Evolutionary conservation across 1,140 invertebrate species (phyloP).

Genomic region (Leucophenga varia): DNA sequence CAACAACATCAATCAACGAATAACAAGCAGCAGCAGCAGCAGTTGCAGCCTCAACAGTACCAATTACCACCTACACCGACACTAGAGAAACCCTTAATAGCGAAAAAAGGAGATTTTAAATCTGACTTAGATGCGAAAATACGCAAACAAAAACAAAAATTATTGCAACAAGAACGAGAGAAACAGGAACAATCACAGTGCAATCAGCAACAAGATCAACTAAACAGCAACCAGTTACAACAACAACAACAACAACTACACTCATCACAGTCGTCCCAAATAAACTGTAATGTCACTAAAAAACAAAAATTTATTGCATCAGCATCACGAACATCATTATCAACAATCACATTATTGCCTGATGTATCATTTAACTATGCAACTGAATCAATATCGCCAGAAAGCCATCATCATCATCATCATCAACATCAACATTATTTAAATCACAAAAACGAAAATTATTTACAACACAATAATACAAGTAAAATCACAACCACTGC

Average conservation of each 20-base stretch:
- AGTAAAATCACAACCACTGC: constrained; percentile 14
- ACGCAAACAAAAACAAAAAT: constrained; percentile 44
- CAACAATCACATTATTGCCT: background rate
- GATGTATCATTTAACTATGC: background rate
- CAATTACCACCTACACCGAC: constrained; percentile 40
- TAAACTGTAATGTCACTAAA: constrained; percentile 53
- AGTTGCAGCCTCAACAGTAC: constrained; percentile 15
- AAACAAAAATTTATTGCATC: constrained; percentile 34
- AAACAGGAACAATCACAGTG: constrained; percentile 19
- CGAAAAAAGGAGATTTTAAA: constrained; percentile 47
- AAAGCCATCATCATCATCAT: constrained; percentile 11
- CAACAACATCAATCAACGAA: background rate
- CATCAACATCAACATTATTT: constrained; percentile 1
- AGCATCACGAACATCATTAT: constrained; percentile 8
- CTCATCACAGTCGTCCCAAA: constrained; percentile 42
- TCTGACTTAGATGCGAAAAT: constrained; percentile 51
- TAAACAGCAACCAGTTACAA: constrained; percentile 8
- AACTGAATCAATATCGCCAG: constrained; percentile 1
- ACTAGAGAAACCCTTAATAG: constrained; percentile 30
- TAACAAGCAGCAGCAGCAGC: constrained; percentile 14
- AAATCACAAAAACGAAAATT: constrained; percentile 43
- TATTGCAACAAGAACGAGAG: constrained; percentile 40
- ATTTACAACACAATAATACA: no score
- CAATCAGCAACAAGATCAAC: constrained; percentile 13
- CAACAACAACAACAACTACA: constrained; percentile 27